These are phyloP conservation scores for Phocoena phocoena DNA, from an alignment of 2,113 vertebrate genomes.

Conservation along the genomic window DNA sequence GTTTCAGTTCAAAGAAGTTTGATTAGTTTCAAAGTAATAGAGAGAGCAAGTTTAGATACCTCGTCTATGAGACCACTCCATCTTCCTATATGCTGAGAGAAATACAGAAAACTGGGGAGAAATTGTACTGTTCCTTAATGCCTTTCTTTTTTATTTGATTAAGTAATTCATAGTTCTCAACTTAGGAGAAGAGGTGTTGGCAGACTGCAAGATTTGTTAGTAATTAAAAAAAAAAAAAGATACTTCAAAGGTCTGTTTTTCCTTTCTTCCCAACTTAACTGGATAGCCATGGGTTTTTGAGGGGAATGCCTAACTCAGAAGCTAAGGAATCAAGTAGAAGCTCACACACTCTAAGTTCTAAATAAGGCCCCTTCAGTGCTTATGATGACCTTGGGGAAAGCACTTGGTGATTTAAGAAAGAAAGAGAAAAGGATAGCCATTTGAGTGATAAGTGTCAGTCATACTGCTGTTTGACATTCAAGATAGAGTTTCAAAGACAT, in stretches of 20 bases:
- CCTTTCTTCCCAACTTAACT: neutral
- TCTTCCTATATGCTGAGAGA: neutral
- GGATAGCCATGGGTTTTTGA: neutral
- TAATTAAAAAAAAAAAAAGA: neutral
- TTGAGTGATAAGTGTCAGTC: neutral
- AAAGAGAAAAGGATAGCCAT: neutral
- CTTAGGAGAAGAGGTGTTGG: neutral
- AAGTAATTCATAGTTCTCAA: neutral
- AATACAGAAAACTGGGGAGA: neutral
- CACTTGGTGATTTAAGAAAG: neutral
- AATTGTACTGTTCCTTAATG: neutral
- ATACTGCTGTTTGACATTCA: conserved; percentile 38
- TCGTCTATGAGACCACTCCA: neutral
- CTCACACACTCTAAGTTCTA: neutral
- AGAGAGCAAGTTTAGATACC: neutral
- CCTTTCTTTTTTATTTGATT: neutral
- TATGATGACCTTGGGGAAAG: conserved; percentile 37
- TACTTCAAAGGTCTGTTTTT: neutral
- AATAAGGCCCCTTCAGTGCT: neutral
- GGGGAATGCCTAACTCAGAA: neutral
- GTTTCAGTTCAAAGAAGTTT: neutral
- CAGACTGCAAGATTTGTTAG: neutral
- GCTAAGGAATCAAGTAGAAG: conserved; percentile 32
- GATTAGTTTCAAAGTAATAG: neutral
- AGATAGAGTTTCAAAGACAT: neutral